A percentile compares a stretch with the other conserved stretches of the same genome.
Evolutionary conservation across 1,140 invertebrate genomes (phyloP).

Genomic region (Scaptomyza hsui): DNA sequence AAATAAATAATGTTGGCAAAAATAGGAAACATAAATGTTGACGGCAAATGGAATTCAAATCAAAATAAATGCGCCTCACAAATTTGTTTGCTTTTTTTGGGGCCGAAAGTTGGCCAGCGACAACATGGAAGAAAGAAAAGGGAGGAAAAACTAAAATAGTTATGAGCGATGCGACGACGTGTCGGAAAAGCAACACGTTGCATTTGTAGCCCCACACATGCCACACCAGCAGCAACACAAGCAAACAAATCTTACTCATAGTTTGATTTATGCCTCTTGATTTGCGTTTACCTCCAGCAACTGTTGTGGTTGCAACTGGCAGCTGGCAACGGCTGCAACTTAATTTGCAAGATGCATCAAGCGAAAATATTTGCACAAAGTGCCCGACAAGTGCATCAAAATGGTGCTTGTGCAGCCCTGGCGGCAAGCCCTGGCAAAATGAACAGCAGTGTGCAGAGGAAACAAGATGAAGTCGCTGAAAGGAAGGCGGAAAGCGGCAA

Average conservation of each 20-base stretch:
- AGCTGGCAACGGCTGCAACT: conserved; percentile 17
- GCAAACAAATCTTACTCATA: conserved; percentile 45
- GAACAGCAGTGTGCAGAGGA: conserved; percentile 7
- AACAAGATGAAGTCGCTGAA: conserved; percentile 13
- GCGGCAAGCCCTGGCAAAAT: conserved; percentile 21
- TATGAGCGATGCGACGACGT: conserved; percentile 50
- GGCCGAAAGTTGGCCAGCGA: conserved; percentile 6
- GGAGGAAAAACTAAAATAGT: conserved; percentile 28
- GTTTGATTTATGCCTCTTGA: conserved; percentile 67
- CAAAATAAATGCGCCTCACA: conserved; percentile 46
- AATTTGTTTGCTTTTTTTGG: conserved; percentile 53
- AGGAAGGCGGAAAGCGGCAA: conserved; percentile 15
- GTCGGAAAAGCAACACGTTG: conserved; percentile 66
- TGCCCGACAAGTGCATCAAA: neutral
- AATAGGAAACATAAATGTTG: neutral
- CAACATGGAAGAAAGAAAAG: neutral
- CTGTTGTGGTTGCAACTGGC: neutral
- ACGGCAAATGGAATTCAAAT: conserved; percentile 47
- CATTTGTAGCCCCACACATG: conserved; percentile 45
- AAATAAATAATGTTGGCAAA: conserved; percentile 54
- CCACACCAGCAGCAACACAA: too few species aligned
- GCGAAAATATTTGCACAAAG: conserved; percentile 44
- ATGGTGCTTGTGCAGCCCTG: neutral
- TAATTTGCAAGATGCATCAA: conserved; percentile 37
- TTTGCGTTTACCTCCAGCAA: conserved; percentile 33